Percentiles rank a stretch among this genome's conserved stretches.
phyloP scores from a whole-genome alignment of 2,888 invertebrate genomes.

The Stenotaenia linearis region DNA sequence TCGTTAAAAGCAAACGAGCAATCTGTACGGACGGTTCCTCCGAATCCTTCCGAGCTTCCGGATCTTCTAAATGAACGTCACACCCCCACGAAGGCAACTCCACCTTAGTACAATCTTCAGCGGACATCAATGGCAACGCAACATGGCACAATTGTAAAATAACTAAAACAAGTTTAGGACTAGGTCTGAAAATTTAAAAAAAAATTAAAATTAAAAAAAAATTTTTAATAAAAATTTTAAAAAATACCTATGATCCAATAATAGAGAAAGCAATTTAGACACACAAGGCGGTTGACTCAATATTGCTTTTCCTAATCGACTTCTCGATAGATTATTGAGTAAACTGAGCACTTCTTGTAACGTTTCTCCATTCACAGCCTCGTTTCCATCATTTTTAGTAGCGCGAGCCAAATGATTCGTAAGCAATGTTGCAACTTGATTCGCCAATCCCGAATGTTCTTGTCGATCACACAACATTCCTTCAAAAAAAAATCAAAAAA shows the following conservation, averaged over 20 bases:
- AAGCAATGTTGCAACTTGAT: constrained; percentile 47
- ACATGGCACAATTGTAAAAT: constrained; percentile 48
- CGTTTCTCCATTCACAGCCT: constrained; percentile 46
- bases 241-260: constrained; percentile 46
- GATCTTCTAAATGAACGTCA: constrained; percentile 38
- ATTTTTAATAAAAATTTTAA: not conserved
- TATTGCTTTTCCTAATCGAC: constrained; percentile 47
- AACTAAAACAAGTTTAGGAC: constrained; percentile 47
- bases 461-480: constrained; percentile 39
- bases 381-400: constrained; percentile 47
- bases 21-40: constrained; percentile 46
- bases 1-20: constrained; percentile 46
- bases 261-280: constrained; percentile 46
- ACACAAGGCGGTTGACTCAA: constrained; percentile 48
- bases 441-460: constrained; percentile 46
- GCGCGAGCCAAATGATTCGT: constrained; percentile 48
- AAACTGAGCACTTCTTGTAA: constrained; percentile 47
- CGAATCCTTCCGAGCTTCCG: constrained; percentile 40
- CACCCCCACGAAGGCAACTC: constrained; percentile 44
- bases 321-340: constrained; percentile 45
- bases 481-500: not conserved
- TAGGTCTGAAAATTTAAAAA: constrained; percentile 41
- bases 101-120: constrained; percentile 45
- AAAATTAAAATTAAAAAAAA: not conserved
- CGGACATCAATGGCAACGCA: constrained; percentile 46